A percentile compares a stretch with the other conserved stretches of the same genome.
Conservation (phyloP, 2,888 invertebrate species). For the Caenorhabditis angaria region DNA sequence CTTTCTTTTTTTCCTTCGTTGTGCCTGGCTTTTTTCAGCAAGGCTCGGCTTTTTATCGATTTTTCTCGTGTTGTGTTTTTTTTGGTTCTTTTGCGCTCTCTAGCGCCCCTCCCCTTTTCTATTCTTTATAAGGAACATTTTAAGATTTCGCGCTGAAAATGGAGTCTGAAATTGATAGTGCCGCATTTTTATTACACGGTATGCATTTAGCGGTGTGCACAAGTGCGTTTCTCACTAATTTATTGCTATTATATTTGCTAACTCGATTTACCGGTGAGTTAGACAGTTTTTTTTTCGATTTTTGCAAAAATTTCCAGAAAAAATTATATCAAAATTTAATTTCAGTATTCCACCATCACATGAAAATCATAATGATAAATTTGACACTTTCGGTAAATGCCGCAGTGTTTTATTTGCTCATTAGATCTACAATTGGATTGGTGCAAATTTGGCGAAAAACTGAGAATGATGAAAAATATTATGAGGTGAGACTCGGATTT, state of each 20-base stretch:
- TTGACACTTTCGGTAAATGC: conserved; percentile 33
- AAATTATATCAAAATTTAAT: neutral
- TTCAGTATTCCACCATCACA: conserved; percentile 38
- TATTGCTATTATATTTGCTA: conserved; percentile 26
- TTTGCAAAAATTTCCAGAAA: neutral
- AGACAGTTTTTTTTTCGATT: neutral
- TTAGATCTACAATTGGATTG: conserved; percentile 20
- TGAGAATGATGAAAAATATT: neutral
- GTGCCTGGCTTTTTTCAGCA: no score
- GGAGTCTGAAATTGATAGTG: conserved; percentile 24
- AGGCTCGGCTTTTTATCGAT: no score
- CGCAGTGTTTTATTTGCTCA: conserved; percentile 21
- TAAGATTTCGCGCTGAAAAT: no score
- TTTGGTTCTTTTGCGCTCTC: no score
- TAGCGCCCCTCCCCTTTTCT: no score
- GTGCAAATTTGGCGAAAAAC: conserved; percentile 17
- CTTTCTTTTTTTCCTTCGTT: no score
- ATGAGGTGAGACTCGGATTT: neutral
- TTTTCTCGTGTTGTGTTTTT: no score
- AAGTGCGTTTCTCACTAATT: conserved; percentile 24
- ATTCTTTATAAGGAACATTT: no score
- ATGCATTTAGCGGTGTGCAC: conserved; percentile 33
- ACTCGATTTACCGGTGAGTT: conserved; percentile 26
- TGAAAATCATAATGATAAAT: conserved; percentile 36
- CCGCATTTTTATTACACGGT: conserved; percentile 21